A percentile compares a stretch with the other conserved stretches of the same genome.
Conservation (phyloP, 2,888 invertebrate genomes). For the Xestoiulus laeticollis region DNA sequence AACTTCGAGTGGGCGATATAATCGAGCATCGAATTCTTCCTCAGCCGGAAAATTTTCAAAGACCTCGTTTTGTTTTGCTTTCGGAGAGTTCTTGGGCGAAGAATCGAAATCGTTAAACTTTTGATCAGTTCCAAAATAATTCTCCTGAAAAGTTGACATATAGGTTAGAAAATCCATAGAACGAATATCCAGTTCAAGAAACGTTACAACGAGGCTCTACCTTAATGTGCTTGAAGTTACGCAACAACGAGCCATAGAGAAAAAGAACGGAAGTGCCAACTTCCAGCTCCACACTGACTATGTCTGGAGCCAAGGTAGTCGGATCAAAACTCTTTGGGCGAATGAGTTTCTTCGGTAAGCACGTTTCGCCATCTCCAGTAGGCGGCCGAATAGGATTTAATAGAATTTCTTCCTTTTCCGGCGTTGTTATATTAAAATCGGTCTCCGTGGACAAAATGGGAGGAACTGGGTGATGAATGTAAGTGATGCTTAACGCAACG, state of each 20-base stretch:
- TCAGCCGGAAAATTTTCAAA: constrained; percentile 55
- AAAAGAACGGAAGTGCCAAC: constrained; percentile 92
- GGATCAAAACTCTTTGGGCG: constrained; percentile 76
- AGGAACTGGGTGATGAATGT: constrained; percentile 91
- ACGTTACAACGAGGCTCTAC: constrained; percentile 61
- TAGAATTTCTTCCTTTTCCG: constrained; percentile 92
- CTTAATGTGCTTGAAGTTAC: constrained; percentile 87
- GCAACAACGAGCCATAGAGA: constrained; percentile 89
- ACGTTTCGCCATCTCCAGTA: constrained; percentile 52
- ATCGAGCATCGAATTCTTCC: constrained; percentile 78
- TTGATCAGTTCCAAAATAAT: constrained; percentile 97
- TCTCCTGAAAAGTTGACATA: constrained; percentile 73
- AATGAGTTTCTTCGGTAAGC: constrained; percentile 5
- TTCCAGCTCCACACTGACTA: constrained; percentile 90
- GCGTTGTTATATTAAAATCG: constrained; percentile 86
- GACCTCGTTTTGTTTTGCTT: constrained; percentile 54
- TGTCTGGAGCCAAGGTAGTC: constrained; percentile 83
- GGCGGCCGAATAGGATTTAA: constrained; percentile 92
- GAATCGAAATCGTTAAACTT: constrained; percentile 84
- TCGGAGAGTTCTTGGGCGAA: constrained; percentile 53
- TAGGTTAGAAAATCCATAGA: not conserved
- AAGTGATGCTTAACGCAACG: constrained; percentile 88
- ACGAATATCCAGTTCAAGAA: not conserved
- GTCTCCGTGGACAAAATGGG: constrained; percentile 87
- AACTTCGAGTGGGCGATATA: constrained; percentile 89